These are phyloP conservation scores for Periparus ater DNA, from an alignment of 2,797 vertebrate species.

Conservation along the genomic window DNA sequence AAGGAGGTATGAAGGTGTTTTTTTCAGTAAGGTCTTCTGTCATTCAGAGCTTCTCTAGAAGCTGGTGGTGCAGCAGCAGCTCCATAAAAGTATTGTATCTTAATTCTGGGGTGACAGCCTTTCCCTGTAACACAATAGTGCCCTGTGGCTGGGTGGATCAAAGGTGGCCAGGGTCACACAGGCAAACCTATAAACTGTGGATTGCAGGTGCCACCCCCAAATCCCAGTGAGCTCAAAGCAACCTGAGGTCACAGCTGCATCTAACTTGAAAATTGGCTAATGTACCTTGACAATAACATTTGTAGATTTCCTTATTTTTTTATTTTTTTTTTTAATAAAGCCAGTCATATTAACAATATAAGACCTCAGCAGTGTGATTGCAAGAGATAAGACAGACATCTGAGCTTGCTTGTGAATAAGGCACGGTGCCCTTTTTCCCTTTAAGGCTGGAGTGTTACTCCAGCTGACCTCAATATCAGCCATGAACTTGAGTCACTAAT, in stretches of 20 bases:
- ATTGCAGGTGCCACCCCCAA: slow-evolving; percentile 35
- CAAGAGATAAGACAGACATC: slow-evolving; percentile 2
- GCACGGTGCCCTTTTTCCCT: slow-evolving; percentile 3
- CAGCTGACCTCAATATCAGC: slow-evolving; percentile 69
- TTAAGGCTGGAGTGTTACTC: slow-evolving; percentile 25
- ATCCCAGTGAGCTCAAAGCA: slow-evolving; percentile 38
- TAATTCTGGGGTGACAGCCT: background rate
- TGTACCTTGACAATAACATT: slow-evolving; percentile 13
- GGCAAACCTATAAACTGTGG: slow-evolving; percentile 13
- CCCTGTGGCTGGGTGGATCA: background rate
- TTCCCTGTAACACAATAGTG: background rate
- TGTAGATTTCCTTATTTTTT: slow-evolving; percentile 56
- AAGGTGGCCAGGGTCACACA: slow-evolving; percentile 14
- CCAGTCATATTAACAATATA: slow-evolving; percentile 17
- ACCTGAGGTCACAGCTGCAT: slow-evolving; percentile 49
- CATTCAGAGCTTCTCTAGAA: background rate
- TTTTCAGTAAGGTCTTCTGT: background rate
- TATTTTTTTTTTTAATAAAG: slow-evolving; percentile 63
- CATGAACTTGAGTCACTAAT: slow-evolving; percentile 51
- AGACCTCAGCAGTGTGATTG: background rate
- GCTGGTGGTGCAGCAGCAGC: background rate
- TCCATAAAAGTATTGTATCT: background rate
- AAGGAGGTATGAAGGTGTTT: background rate
- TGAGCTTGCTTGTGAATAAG: slow-evolving; percentile 16
- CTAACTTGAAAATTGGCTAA: slow-evolving; percentile 50